Percentiles rank a stretch among this genome's conserved stretches.
These are phyloP conservation scores for Horisme vitalbata DNA, from an alignment of 2,888 invertebrate species.

Conservation along the genomic window DNA sequence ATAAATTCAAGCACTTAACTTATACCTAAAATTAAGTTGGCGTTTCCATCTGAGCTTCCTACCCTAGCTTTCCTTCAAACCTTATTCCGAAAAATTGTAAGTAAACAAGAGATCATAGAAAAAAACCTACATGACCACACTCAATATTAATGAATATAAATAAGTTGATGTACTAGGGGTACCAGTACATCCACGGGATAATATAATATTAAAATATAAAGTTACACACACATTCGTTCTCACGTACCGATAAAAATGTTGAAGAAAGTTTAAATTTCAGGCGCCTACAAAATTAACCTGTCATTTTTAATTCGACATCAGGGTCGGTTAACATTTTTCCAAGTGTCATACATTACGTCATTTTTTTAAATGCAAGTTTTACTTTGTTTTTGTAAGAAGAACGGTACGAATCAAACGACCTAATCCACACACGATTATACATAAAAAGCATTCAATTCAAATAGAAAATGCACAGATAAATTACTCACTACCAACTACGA, in stretches of 20 bases:
- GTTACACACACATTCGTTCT: conserved; percentile 64
- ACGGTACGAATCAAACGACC: conserved; percentile 24
- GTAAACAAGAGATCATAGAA: conserved; percentile 74
- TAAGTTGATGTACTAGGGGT: conserved; percentile 51
- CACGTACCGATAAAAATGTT: conserved; percentile 49
- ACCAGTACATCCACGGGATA: conserved; percentile 48
- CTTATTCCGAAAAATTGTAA: conserved; percentile 79
- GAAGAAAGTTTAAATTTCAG: conserved; percentile 44
- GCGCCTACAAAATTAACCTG: conserved; percentile 16
- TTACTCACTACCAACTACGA: conserved; percentile 63
- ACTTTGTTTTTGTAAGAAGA: conserved; percentile 8
- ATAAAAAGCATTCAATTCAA: conserved; percentile 61
- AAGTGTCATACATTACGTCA: conserved; percentile 24
- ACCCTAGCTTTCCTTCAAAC: conserved; percentile 43
- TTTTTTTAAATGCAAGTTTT: background rate
- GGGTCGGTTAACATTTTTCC: conserved; percentile 18
- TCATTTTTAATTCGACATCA: conserved; percentile 17
- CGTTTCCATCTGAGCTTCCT: conserved; percentile 73
- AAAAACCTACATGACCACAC: conserved; percentile 69
- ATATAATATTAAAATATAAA: conserved; percentile 50
- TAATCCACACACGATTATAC: conserved; percentile 38
- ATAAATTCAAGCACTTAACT: conserved; percentile 71
- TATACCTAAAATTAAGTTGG: conserved; percentile 71
- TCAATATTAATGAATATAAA: conserved; percentile 56
- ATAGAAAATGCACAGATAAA: conserved; percentile 60